Base-by-base conservation (phyloP, 2,888 invertebrate species). In the Tipula vernalis region DNA sequence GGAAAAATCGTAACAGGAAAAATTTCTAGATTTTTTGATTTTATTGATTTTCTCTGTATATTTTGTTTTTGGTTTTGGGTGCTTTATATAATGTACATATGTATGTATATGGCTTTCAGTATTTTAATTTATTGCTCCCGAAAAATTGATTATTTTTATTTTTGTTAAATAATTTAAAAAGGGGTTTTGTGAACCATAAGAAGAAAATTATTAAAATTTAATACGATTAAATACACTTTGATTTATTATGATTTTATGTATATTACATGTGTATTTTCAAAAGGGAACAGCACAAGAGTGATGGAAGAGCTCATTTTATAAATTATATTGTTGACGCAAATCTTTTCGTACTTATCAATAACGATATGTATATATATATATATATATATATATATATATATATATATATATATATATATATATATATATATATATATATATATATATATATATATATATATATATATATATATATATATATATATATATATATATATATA, bases 1-100 rank as follows among this genome's bases (percentile, higher is more conserved):
- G 71, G 71, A 71, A 71, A 71, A 71, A 71, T 71, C 71, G 71
- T 71, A 71, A 71, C 71, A 71, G 71, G 71, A 71, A 71, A 51
- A 71, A 71, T 71, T 71, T 71, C 28, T 71, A 71, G 71, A 71
- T 71, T 71, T 71, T 71, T 71, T 71, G 71, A 71, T 71, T 71
- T 71, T 71, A 71, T 71, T 71, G 71, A 71, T 71, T 71, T 57
- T 39, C 6, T 39, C 39, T 51, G n/a, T 57, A 8, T 57, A 71
- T 71, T 51, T 71, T 71, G 18, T 71, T 71, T 18, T 71, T 71
- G 71, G 28, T 28, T 71, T 71, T 71, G 71, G 71, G 28, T 71
- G 71, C 3, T 71, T 28, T 28, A 28, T 28, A 28, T 1, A 28
- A 28, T 28, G 28, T 28, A 28, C 2, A 2, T 28, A 28, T 28